Base-by-base conservation (phyloP, 2,797 vertebrate species). In the Myripristis jacobus region DNA sequence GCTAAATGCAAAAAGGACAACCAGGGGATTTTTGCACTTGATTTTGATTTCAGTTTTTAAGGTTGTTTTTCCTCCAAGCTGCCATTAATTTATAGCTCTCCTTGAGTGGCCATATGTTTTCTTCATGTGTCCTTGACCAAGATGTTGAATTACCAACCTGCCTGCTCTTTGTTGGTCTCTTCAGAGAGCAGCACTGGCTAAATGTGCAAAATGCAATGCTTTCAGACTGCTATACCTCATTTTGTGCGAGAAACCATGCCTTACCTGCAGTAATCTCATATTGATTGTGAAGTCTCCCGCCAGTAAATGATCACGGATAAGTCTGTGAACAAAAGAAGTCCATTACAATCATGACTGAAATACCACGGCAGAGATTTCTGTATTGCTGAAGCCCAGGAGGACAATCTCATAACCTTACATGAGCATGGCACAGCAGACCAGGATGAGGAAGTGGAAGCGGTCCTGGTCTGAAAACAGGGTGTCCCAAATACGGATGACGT, bases 401-500 rank as follows among this genome's bases (percentile, higher is more conserved):
- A 29, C 6, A 63, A 47, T 31, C 0, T 21, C 6, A 61, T 36
- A 57, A 1, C 6, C 93, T 91, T 75, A 95, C 98, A 93, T 95
- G 66, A 99, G 85, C 98, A 99, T 99, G 80, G 97, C 96, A 2
- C 97, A 99, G 82, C 97, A 98, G 81, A 99, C 97, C 1, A 98
- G 94, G 73, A 99, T 95, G 16, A 99, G 96, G 88, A 99, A 99
- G 80, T 98, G 95, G 22, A 99, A 99, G 46, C 97, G 95, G 78
- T 90, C 95, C 80, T 95, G 93, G 4, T 99, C 97, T 0, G 97
- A 97, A 2, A 99, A 98, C 75, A 99, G 93, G 0, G 96, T 96
- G 89, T 99, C 98, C 98, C 98, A 99, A 92, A 99, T 98, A 0
- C 97, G 96, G 90, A 99, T 98, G 81, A 99, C 98, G 0, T 99